Percentiles rank a stretch among this genome's conserved stretches.
Evolutionary conservation across 2,113 vertebrate genomes (phyloP).

Genomic region (Psittacula cyanocephala): DNA sequence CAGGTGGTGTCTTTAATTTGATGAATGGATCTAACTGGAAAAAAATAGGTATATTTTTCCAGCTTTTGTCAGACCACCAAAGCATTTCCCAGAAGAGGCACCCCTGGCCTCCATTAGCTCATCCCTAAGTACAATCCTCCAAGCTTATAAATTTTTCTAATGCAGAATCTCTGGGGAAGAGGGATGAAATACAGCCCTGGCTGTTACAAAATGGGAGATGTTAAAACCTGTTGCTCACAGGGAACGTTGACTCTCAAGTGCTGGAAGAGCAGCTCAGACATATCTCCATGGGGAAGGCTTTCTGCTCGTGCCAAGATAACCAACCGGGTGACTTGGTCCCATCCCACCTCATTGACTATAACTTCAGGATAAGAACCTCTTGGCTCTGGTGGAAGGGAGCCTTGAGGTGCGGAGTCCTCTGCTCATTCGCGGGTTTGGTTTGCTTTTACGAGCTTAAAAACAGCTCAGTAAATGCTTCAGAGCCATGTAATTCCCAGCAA

Average conservation of each 20-base stretch:
- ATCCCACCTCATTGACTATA: neutral
- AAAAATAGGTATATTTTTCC: neutral
- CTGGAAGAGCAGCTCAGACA: neutral
- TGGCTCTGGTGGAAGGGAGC: neutral
- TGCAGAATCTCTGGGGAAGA: constrained; percentile 16
- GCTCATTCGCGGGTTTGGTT: neutral
- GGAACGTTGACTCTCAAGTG: neutral
- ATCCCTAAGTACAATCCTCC: neutral
- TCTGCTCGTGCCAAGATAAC: neutral
- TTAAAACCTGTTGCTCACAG: neutral
- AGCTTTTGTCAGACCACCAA: constrained; percentile 33
- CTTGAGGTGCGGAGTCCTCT: neutral
- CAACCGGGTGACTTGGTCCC: neutral
- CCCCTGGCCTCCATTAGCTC: constrained; percentile 52
- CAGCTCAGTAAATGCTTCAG: neutral
- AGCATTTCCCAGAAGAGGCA: constrained; percentile 44
- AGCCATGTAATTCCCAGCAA: neutral
- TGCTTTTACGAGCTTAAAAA: neutral
- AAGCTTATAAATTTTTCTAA: constrained; percentile 44
- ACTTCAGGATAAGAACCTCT: neutral
- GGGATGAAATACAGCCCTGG: neutral
- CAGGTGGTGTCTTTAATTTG: neutral
- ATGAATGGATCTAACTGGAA: neutral
- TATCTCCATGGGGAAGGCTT: neutral
- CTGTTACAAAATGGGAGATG: neutral